Percentiles rank a stretch among this genome's conserved stretches.
Conservation (phyloP, 1,140 invertebrate species). For the Papilio aristodemus region DNA sequence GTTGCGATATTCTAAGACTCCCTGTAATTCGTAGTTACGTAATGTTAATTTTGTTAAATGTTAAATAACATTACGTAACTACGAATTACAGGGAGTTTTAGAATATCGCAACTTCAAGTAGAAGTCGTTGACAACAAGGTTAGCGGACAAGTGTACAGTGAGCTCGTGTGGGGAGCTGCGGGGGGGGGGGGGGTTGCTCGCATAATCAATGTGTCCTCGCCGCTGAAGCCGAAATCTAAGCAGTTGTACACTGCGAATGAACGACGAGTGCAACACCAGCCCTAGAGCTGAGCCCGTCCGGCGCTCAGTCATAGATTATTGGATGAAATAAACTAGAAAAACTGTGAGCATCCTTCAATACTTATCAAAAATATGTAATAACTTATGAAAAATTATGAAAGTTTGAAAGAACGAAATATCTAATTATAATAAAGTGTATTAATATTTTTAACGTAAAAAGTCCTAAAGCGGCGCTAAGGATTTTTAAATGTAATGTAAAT, state of each 20-base stretch:
- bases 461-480: no score
- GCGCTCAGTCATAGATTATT: not conserved
- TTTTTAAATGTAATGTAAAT: no score
- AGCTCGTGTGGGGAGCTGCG: not conserved
- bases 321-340: not conserved
- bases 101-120: not conserved
- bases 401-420: no score
- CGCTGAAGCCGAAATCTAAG: not conserved
- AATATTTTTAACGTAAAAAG: no score
- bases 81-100: no score
- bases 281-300: not conserved
- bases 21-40: no score
- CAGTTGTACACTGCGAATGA: not conserved
- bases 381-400: no score
- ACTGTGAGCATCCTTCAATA: not conserved
- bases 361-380: no score
- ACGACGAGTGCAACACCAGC: not conserved
- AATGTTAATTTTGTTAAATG: no score
- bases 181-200: not conserved
- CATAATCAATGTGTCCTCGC: constrained; percentile 15
- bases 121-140: not conserved
- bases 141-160: not conserved
- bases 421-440: no score
- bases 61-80: no score
- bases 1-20: not conserved